These are phyloP conservation scores for Hemichromis elongatus DNA, from an alignment of 2,113 vertebrate genomes.

Conservation along the genomic window DNA sequence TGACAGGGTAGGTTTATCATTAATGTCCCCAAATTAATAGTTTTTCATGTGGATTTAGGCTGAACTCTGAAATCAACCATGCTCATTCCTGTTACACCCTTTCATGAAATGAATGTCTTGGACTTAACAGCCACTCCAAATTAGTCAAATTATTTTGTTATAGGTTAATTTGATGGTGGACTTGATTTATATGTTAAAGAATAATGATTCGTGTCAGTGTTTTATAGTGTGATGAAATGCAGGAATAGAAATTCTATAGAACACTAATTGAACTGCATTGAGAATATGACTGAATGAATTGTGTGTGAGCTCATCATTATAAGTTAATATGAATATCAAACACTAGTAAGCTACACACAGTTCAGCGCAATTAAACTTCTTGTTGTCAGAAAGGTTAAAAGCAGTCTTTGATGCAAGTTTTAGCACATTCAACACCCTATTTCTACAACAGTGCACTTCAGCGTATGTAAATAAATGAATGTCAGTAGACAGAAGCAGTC, in stretches of 20 bases:
- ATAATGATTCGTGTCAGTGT: not conserved
- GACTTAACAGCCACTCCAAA: not conserved
- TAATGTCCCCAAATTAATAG: not conserved
- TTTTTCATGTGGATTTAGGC: not conserved
- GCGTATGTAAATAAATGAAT: not conserved
- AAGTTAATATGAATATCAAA: not conserved
- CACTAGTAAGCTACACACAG: not conserved
- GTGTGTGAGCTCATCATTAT: not conserved
- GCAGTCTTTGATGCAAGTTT: not conserved
- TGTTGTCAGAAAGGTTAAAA: not conserved
- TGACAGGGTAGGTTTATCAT: slow-evolving; percentile 83
- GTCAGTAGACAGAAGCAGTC: not conserved
- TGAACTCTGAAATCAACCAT: not conserved
- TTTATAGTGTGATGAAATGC: not conserved
- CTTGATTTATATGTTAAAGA: fast-evolving
- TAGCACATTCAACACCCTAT: not conserved
- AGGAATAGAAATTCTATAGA: not conserved
- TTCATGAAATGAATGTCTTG: not conserved
- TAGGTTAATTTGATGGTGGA: not conserved
- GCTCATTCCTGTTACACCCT: not conserved
- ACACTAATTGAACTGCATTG: not conserved
- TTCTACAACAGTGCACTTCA: not conserved
- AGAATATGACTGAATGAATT: not conserved
- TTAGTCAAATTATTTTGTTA: not conserved
- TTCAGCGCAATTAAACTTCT: not conserved